Percentiles rank a stretch among this genome's conserved stretches.
Evolutionary conservation across 2,797 vertebrate genomes (phyloP).

Genomic region (Buceros bicornis): DNA sequence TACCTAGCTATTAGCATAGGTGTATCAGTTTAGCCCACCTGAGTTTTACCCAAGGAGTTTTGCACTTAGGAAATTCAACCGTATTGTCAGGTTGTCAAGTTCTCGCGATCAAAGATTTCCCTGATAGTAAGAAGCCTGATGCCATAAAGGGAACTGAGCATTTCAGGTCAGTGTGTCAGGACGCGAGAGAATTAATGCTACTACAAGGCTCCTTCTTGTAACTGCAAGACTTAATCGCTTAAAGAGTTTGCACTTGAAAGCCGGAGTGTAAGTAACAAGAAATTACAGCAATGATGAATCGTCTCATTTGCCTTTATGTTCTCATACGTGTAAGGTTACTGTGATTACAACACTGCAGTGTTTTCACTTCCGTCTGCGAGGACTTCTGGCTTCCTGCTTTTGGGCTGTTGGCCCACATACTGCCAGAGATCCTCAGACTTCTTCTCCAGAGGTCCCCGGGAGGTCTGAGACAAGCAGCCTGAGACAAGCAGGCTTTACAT

Average conservation of each 20-base stretch:
- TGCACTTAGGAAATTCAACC: slow-evolving; percentile 33
- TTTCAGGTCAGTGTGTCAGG: slow-evolving; percentile 72
- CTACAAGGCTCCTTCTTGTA: slow-evolving; percentile 22
- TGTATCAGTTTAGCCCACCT: slow-evolving; percentile 26
- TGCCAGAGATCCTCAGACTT: background rate
- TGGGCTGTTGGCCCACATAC: background rate
- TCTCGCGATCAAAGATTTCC: slow-evolving; percentile 25
- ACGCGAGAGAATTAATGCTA: slow-evolving; percentile 28
- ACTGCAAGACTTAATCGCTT: background rate
- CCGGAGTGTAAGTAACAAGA: background rate
- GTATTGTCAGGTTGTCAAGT: slow-evolving; percentile 10
- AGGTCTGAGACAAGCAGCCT: background rate
- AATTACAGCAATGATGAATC: background rate
- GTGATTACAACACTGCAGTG: slow-evolving; percentile 36
- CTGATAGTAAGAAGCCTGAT: slow-evolving; percentile 38
- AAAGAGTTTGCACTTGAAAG: slow-evolving; percentile 42
- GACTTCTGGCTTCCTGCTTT: slow-evolving; percentile 45
- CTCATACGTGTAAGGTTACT: background rate
- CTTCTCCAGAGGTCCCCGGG: background rate
- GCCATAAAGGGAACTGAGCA: slow-evolving; percentile 29
- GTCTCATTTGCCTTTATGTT: background rate
- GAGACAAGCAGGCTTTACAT: background rate
- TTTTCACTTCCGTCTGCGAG: slow-evolving; percentile 62
- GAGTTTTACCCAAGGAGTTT: slow-evolving; percentile 47
- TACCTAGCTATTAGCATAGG: slow-evolving; percentile 36